phyloP scores from a whole-genome alignment of 92 coral and sea anemone genomes.

The Phymanthus crucifer region DNA sequence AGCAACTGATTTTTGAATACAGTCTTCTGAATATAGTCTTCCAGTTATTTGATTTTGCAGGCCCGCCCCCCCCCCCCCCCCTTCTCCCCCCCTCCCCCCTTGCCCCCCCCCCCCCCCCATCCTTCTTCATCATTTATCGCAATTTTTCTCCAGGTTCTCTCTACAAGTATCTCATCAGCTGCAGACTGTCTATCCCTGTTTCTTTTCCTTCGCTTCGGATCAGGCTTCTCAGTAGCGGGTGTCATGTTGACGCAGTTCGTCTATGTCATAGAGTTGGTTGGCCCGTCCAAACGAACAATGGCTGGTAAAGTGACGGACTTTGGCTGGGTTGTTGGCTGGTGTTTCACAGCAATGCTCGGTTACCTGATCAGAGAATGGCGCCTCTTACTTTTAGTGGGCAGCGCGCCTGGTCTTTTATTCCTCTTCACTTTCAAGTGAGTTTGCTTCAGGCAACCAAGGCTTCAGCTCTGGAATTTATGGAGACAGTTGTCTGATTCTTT shows the following conservation, averaged over 20 bases:
- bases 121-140: too few relatives aligned
- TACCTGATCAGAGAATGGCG: conserved; percentile 60
- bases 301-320: conserved; percentile 53
- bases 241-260: conserved; percentile 56
- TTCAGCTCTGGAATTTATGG: too few relatives aligned
- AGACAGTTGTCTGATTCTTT: not conserved
- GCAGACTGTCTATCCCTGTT: conserved; percentile 61
- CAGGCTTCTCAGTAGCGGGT: conserved; percentile 46
- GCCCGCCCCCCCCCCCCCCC: too few relatives aligned
- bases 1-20: too few relatives aligned
- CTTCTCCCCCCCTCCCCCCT: too few relatives aligned
- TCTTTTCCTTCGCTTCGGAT: conserved; percentile 49
- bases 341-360: conserved; percentile 41
- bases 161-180: conserved; percentile 43
- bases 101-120: too few relatives aligned
- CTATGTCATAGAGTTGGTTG: conserved; percentile 51
- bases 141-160: conserved; percentile 32
- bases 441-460: not conserved
- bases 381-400: conserved; percentile 24
- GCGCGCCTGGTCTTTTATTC: conserved; percentile 41
- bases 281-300: conserved; percentile 60
- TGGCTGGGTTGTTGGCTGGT: conserved; percentile 54
- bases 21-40: too few relatives aligned
- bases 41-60: too few relatives aligned
- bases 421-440: conserved; percentile 52